phyloP scores from a whole-genome alignment of 2,888 invertebrate genomes.

The Gastracanthus pulcherrimus region DNA sequence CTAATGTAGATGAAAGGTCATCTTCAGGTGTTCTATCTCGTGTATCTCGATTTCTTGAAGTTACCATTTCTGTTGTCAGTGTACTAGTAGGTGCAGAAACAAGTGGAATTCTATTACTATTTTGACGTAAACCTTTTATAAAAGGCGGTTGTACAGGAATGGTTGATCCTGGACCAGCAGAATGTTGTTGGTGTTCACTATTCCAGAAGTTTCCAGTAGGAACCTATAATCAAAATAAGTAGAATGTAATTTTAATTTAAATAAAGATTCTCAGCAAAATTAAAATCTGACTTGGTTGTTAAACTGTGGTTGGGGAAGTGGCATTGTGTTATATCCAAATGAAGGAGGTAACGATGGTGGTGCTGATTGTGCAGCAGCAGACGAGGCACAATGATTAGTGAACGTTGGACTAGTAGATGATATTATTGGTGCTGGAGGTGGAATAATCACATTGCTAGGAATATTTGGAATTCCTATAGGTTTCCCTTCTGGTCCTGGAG shows the following conservation, averaged over 20 bases:
- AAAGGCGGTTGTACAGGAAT: slow-evolving; percentile 69
- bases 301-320: slow-evolving; percentile 66
- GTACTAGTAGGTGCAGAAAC: slow-evolving; percentile 66
- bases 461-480: slow-evolving; percentile 70
- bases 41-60: slow-evolving; percentile 67
- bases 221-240: slow-evolving; percentile 62
- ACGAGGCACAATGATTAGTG: slow-evolving; percentile 61
- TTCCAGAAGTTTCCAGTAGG: slow-evolving; percentile 68
- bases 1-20: slow-evolving; percentile 72
- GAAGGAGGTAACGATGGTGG: slow-evolving; percentile 66
- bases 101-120: slow-evolving; percentile 68
- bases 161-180: slow-evolving; percentile 59
- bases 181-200: slow-evolving; percentile 66
- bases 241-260: slow-evolving; percentile 1
- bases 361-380: slow-evolving; percentile 67
- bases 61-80: slow-evolving; percentile 24
- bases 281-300: slow-evolving; percentile 72
- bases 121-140: slow-evolving; percentile 71
- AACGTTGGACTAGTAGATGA: slow-evolving; percentile 62
- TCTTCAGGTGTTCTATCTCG: slow-evolving; percentile 75
- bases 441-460: slow-evolving; percentile 63
- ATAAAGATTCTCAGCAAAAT: slow-evolving; percentile 1
- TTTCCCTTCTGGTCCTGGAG: slow-evolving; percentile 73
- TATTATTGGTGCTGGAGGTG: slow-evolving; percentile 73
- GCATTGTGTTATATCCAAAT: slow-evolving; percentile 70